A percentile compares a stretch with the other conserved stretches of the same genome.
These are phyloP conservation scores for Lichenostomus cassidix DNA, from an alignment of 2,113 vertebrate genomes.

Conservation along the genomic window DNA sequence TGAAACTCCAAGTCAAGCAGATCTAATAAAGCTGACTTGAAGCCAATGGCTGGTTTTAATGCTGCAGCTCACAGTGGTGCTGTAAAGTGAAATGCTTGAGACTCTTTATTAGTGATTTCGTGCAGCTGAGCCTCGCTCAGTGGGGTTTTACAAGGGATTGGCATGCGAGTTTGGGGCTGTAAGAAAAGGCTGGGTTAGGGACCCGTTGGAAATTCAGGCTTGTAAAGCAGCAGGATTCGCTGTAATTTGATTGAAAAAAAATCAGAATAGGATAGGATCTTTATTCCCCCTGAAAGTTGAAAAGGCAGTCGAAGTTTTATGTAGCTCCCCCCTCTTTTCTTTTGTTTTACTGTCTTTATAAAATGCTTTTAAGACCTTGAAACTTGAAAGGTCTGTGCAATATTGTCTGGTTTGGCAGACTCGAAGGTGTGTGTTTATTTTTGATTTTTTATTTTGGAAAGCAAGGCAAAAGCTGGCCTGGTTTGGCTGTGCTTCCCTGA, in stretches of 20 bases:
- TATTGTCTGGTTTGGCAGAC: conserved; percentile 36
- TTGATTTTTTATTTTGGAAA: background rate
- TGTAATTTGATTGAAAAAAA: conserved; percentile 67
- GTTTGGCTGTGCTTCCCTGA: background rate
- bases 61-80: conserved; percentile 67
- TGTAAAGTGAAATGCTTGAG: conserved; percentile 75
- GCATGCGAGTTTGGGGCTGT: conserved; percentile 60
- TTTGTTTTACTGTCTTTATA: conserved; percentile 17
- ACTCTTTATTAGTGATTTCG: conserved; percentile 75
- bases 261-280: conserved; percentile 47
- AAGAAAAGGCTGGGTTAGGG: conserved; percentile 53
- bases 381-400: background rate
- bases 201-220: conserved; percentile 61
- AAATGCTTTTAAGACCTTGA: conserved; percentile 47
- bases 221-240: conserved; percentile 61
- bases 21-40: conserved; percentile 66
- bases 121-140: conserved; percentile 80
- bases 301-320: conserved; percentile 11
- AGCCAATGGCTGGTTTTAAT: conserved; percentile 69
- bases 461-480: background rate
- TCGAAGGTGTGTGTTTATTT: background rate
- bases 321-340: background rate
- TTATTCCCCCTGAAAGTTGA: conserved; percentile 52
- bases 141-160: conserved; percentile 68
- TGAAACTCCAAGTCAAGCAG: conserved; percentile 68